Evolutionary conservation across 2,113 vertebrate genomes (phyloP).

Genomic region (Arothron firmamentum): DNA sequence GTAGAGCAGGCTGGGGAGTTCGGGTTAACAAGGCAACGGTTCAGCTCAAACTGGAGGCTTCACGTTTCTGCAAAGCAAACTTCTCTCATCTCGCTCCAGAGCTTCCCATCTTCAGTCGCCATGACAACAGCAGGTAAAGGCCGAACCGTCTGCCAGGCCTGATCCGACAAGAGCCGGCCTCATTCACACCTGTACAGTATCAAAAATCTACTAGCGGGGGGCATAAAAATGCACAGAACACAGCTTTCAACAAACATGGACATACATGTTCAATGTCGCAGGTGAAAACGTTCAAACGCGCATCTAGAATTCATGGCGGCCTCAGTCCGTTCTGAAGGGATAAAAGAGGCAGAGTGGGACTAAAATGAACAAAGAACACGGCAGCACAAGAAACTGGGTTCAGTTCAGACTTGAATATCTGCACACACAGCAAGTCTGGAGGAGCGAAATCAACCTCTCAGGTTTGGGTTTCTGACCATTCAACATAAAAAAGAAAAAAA

Average conservation of each 20-base stretch:
- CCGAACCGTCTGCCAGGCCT: conserved; percentile 29
- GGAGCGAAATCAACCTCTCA: conserved; percentile 57
- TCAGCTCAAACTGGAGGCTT: conserved; percentile 22
- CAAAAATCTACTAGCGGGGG: conserved; percentile 17
- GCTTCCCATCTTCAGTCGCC: conserved; percentile 11
- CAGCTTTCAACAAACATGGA: conserved; percentile 58
- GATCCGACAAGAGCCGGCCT: conserved; percentile 28
- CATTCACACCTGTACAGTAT: conserved; percentile 64
- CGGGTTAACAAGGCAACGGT: conserved; percentile 1
- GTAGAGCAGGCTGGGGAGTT: conserved; percentile 7
- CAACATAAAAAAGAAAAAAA: conserved; percentile 30
- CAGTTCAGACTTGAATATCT: conserved; percentile 57
- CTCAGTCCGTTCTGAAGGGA: conserved; percentile 45
- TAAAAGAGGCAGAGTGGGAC: conserved; percentile 17
- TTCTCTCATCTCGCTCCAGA: conserved; percentile 14
- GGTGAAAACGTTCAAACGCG: conserved; percentile 54
- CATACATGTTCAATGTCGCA: conserved; percentile 55
- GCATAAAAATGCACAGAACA: conserved; percentile 57
- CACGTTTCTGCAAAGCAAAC: conserved; percentile 28
- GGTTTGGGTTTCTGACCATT: conserved; percentile 47
- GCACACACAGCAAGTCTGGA: conserved; percentile 50
- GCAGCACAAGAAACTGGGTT: conserved; percentile 23
- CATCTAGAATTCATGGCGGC: conserved; percentile 52
- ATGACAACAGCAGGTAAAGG: conserved; percentile 28
- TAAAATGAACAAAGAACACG: conserved; percentile 9